Percentiles rank a stretch among this genome's conserved stretches.
Conservation (phyloP, 2,797 vertebrate species). For the Gymnopithys bicolor region DNA sequence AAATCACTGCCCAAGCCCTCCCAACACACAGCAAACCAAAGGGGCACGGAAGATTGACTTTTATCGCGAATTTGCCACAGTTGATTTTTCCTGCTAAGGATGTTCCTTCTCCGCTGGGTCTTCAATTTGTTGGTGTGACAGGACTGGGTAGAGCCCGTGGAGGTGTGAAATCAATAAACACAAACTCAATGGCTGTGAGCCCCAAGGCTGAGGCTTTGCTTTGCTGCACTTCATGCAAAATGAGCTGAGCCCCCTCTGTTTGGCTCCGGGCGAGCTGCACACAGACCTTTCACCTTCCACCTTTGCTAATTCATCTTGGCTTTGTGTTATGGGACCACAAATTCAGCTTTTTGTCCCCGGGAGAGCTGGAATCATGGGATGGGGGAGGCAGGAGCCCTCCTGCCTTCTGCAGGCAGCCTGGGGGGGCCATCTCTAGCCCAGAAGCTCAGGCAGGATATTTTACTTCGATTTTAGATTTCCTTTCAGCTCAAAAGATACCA, state of each 20-base stretch:
- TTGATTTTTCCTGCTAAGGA: conserved; percentile 28
- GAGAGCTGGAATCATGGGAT: accelerated
- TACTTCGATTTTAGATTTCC: not conserved
- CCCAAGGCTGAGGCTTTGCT: not conserved
- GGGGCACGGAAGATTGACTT: conserved; percentile 18
- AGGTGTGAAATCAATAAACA: conserved; percentile 38
- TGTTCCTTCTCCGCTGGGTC: conserved; percentile 40
- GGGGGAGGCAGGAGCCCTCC: not conserved
- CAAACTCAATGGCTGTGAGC: not conserved
- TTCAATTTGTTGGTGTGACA: not conserved
- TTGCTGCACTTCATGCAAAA: not conserved
- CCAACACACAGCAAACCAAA: not conserved
- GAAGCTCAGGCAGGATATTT: not conserved
- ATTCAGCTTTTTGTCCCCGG: not conserved
- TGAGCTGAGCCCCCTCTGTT: not conserved
- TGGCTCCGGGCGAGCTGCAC: not conserved
- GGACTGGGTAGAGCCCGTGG: not conserved
- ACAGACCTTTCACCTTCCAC: not conserved
- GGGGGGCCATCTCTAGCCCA: not conserved
- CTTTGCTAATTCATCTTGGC: not conserved
- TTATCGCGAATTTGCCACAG: not conserved
- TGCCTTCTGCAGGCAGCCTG: not conserved
- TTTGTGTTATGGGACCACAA: not conserved
- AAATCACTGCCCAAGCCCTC: not conserved
- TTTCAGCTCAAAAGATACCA: not conserved